phyloP scores from a whole-genome alignment of 2,888 invertebrate species.

The Anoplius nigerrimus region DNA sequence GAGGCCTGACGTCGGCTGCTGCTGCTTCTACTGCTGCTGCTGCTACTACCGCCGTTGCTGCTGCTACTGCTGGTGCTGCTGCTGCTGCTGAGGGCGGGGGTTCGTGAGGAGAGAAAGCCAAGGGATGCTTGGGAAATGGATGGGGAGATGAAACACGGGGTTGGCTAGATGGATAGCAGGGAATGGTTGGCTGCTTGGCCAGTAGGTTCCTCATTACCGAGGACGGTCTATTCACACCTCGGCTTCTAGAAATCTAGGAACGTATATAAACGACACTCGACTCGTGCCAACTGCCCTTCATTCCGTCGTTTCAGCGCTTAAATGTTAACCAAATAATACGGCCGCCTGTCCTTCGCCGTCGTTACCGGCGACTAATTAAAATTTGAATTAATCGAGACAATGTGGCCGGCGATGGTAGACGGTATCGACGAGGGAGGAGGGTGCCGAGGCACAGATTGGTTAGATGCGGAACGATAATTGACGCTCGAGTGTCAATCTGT shows the following conservation, averaged over 20 bases:
- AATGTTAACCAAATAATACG: too few relatives aligned
- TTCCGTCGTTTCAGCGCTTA: background rate
- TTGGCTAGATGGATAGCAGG: slow-evolving; percentile 57
- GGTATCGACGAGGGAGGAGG: too few relatives aligned
- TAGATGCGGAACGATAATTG: background rate
- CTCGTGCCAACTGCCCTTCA: background rate
- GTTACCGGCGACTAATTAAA: background rate
- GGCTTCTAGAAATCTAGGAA: slow-evolving; percentile 50
- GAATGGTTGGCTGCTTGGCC: slow-evolving; percentile 62
- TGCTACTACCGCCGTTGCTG: too few relatives aligned
- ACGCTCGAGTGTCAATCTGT: slow-evolving; percentile 2
- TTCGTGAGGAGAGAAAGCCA: slow-evolving; percentile 52
- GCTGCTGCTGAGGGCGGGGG: slow-evolving; percentile 45
- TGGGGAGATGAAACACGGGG: slow-evolving; percentile 55
- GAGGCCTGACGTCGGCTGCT: slow-evolving; percentile 40
- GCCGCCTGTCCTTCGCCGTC: too few relatives aligned
- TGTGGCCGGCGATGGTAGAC: too few relatives aligned
- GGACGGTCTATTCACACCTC: slow-evolving; percentile 66
- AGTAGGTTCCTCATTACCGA: slow-evolving; percentile 66
- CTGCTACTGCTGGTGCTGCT: too few relatives aligned
- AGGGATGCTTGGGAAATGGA: slow-evolving; percentile 56
- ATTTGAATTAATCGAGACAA: background rate
- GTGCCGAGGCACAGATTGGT: background rate
- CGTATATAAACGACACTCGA: slow-evolving; percentile 50
- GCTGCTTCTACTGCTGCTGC: too few relatives aligned